Evolutionary conservation across 1,140 invertebrate species (phyloP).

Genomic region (Eurosta solidaginis): DNA sequence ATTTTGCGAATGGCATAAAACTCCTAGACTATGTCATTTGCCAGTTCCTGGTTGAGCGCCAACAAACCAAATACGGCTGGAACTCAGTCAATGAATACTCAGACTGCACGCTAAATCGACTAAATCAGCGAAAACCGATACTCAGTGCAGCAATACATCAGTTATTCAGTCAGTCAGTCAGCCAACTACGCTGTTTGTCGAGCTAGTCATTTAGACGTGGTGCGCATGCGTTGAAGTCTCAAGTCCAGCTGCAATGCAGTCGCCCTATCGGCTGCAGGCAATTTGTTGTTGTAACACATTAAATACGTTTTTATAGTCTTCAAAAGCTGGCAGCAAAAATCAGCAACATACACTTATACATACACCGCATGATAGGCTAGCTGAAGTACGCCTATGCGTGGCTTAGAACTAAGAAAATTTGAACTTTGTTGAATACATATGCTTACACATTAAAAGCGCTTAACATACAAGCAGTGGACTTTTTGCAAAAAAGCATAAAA

Average conservation of each 20-base stretch:
- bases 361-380: no score
- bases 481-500: no score
- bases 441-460: neutral
- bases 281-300: slow-evolving; percentile 28
- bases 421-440: neutral
- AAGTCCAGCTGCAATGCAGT: neutral
- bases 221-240: neutral
- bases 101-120: neutral
- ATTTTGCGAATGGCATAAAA: neutral
- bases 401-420: neutral
- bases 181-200: no score
- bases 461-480: neutral
- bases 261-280: neutral
- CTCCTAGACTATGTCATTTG: neutral
- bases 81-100: neutral
- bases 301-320: slow-evolving; percentile 26
- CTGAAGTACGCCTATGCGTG: no score
- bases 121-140: neutral
- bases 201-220: neutral
- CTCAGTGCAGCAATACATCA: neutral
- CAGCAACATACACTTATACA: no score
- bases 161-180: neutral
- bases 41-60: slow-evolving; percentile 8
- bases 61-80: neutral
- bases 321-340: neutral